These are phyloP conservation scores for Felis chaus DNA, from an alignment of 2,113 vertebrate genomes.

Conservation along the genomic window DNA sequence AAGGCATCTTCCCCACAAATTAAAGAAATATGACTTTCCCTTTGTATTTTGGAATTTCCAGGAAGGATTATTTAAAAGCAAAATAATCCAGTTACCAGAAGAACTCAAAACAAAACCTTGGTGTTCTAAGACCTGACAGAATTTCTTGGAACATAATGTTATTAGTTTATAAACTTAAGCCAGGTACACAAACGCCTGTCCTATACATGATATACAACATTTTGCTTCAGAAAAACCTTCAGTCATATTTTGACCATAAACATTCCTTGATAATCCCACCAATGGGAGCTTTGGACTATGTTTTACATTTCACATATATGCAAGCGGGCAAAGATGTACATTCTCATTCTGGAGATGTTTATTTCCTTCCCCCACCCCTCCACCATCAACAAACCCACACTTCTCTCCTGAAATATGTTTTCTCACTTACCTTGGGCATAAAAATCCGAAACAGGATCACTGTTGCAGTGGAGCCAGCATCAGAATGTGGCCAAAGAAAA, in stretches of 20 bases:
- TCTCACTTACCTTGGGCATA: conserved; percentile 63
- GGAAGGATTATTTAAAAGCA: conserved; percentile 46
- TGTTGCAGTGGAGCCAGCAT: conserved; percentile 23
- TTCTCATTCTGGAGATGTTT: conserved; percentile 23
- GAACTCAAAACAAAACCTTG: conserved; percentile 45
- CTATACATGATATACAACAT: not conserved
- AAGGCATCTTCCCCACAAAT: not conserved
- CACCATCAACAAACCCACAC: not conserved
- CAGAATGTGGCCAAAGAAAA: conserved; percentile 57
- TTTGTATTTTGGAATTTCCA: conserved; percentile 53
- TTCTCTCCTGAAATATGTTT: conserved; percentile 39
- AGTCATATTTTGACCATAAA: conserved; percentile 35
- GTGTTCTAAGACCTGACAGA: conserved; percentile 18
- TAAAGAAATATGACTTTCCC: conserved; percentile 44
- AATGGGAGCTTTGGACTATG: not conserved
- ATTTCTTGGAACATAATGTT: conserved; percentile 51
- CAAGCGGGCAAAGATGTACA: not conserved
- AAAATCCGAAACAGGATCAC: conserved; percentile 3
- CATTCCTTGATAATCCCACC: conserved; percentile 17
- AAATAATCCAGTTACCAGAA: conserved; percentile 46
- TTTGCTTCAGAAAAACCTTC: conserved; percentile 46
- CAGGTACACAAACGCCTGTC: not conserved
- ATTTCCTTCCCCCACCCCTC: not conserved
- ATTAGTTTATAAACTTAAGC: conserved; percentile 63
- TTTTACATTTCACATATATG: conserved; percentile 37